Evolutionary conservation across 2,888 invertebrate species (phyloP), one percentile per base, ranked within the genome.

Genomic region (Sphinx pinastri): DNA sequence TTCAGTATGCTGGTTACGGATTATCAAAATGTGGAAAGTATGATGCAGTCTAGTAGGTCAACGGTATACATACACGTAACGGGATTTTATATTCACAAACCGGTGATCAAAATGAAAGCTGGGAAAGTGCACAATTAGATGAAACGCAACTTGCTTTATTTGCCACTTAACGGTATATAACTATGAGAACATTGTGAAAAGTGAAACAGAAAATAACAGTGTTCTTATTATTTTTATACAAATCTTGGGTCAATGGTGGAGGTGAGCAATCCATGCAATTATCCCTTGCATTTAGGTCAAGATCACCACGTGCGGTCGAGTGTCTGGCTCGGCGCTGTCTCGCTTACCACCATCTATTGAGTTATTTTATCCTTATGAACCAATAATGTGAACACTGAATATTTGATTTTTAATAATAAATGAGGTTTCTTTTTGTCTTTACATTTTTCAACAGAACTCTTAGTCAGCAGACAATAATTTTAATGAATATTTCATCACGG

Each of bases 201-300:
- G 84, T 78, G 77, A 68, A 51, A 66, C 66, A 71, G 68, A 68
- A 72, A 77, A 76, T 77, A 75, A 83, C 81, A 77, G 78, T 78
- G 77, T 81, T 76, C 74, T 74, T 75, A 76, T 74, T 63, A 63
- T 63, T 63, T 2, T 16, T 16, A 63, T 55, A n/a, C 7, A 47
- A 11, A n/a, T n/a, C 13, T 19, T 63, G 16, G 19, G 74, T 67
- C 70, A 72, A 69, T 79, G 83, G 84, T 83, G 84, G 91, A 91
- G 92, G 92, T 78, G 87, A 79, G 69, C 72, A 68, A 75, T 75
- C 73, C 84, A 91, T 86, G 93, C 93, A 93, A 93, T 93, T 82
- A 89, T 81, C 83, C 87, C 86, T 85, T 78, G 77, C 83, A 83
- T 84, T 91, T 93, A 81, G 92, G 93, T 92, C 93, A 93, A 93